phyloP scores from a whole-genome alignment of 1,140 invertebrate genomes.

The Vollenhovia emeryi region DNA sequence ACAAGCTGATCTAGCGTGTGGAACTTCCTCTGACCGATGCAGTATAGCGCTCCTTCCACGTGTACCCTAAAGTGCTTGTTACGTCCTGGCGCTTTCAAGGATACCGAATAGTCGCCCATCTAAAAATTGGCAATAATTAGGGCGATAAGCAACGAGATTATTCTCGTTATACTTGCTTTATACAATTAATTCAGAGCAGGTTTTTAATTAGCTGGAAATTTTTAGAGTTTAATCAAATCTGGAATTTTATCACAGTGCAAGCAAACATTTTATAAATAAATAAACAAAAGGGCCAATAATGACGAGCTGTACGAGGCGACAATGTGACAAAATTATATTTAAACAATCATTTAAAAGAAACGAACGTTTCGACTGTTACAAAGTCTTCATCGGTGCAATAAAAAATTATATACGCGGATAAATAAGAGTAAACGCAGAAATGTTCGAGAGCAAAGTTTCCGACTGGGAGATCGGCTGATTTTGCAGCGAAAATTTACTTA shows the following conservation, averaged over 20 bases:
- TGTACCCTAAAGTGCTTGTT: slow-evolving; percentile 99
- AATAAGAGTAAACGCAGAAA: background rate
- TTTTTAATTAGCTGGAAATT: background rate
- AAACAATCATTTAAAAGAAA: too few species aligned
- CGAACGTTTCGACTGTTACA: too few species aligned
- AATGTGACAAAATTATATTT: too few species aligned
- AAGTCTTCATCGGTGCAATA: too few species aligned
- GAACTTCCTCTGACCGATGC: slow-evolving; percentile 99
- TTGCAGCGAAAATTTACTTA: background rate
- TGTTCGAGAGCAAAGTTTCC: background rate
- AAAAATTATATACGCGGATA: background rate
- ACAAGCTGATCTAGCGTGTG: slow-evolving; percentile 98
- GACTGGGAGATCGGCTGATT: background rate
- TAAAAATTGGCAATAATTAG: slow-evolving; percentile 84
- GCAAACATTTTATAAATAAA: too few species aligned
- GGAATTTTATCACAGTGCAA: background rate
- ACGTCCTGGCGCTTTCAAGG: slow-evolving; percentile 97
- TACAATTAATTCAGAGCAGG: background rate
- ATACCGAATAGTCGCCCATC: slow-evolving; percentile 99
- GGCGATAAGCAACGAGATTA: background rate
- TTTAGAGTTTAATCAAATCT: background rate
- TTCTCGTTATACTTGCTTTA: background rate
- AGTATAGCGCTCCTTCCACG: slow-evolving; percentile 96
- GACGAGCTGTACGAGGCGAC: too few species aligned
- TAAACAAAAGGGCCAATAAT: too few species aligned